These are phyloP conservation scores for Spongilla lacustris DNA, from an alignment of 37 sponge, comb jelly and placozoan species.

Conservation along the genomic window DNA sequence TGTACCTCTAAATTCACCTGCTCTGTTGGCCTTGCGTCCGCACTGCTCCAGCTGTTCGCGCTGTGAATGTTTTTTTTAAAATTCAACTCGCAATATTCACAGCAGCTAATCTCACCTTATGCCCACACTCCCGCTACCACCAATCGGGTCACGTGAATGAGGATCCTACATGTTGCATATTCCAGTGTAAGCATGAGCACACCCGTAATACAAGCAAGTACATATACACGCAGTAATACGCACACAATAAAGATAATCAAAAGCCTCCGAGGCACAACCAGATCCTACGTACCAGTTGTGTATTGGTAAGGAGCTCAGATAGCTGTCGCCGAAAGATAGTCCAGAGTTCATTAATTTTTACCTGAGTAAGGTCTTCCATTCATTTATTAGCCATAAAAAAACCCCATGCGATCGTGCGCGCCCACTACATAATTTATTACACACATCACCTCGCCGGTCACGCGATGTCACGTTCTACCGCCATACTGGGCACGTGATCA, in stretches of 20 bases:
- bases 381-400: background rate
- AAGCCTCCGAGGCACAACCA: background rate
- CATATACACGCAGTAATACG: too few relatives aligned
- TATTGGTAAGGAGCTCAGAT: background rate
- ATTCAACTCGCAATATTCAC: background rate
- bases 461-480: background rate
- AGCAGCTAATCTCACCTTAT: background rate
- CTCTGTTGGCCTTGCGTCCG: background rate
- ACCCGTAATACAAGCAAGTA: too few relatives aligned
- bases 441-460: background rate
- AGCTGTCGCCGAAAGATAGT: background rate
- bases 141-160: background rate
- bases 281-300: background rate
- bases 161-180: background rate
- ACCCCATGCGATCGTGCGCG: background rate
- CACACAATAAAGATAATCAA: too few relatives aligned
- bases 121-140: background rate
- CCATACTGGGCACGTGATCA: background rate
- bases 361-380: background rate
- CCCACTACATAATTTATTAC: background rate
- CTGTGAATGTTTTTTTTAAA: background rate
- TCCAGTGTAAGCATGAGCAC: background rate
- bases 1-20: background rate
- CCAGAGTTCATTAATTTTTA: constrained; percentile 1
- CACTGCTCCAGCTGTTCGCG: background rate